Percentiles rank a stretch among this genome's conserved stretches.
Conservation (phyloP, 2,113 vertebrate genomes). For the western clawed frog (Xenopus tropicalis) region UCB_Xtro_10.0 CM004444.2:172998001-172998500, state of each 20-base stretch:
- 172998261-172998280: conserved; percentile 18
- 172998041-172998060: too few relatives aligned
- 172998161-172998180: too few relatives aligned
- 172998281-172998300: conserved; percentile 37
- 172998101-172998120: too few relatives aligned
- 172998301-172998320: conserved; percentile 29
- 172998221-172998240: neutral
- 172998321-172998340: conserved; percentile 16
- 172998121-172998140: too few relatives aligned
- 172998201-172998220: neutral
- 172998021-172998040: too few relatives aligned
- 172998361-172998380: conserved; percentile 24
- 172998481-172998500: neutral
- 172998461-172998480: conserved; percentile 30
- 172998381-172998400: neutral
- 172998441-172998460: conserved; percentile 21
- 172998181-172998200: neutral
- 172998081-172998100: too few relatives aligned
- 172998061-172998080: too few relatives aligned
- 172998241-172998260: neutral
- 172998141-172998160: too few relatives aligned
- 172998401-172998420: conserved; percentile 28
- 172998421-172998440: conserved; percentile 14
- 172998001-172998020: too few relatives aligned
- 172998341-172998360: conserved; percentile 22